These are phyloP conservation scores for Muscidifurax raptorellus DNA, from an alignment of 1,140 invertebrate species.

Conservation along the genomic window DNA sequence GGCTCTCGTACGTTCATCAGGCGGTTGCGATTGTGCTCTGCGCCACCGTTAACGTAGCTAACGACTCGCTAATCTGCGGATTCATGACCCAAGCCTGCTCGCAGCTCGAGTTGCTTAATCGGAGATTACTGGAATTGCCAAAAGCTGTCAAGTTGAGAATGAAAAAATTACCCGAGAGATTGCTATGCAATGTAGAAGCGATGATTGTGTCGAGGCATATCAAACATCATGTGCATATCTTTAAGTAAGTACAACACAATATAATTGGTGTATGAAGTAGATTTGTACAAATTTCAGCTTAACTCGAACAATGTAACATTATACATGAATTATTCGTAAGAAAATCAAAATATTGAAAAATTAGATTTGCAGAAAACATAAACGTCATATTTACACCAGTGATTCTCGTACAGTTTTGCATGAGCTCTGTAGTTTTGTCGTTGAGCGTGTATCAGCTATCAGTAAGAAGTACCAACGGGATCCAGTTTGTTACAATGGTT, in stretches of 20 bases:
- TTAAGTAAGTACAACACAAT: constrained; percentile 51
- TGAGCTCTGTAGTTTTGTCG: constrained; percentile 53
- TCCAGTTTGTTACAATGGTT: constrained; percentile 54
- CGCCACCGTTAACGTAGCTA: not conserved
- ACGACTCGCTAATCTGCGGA: constrained; percentile 9
- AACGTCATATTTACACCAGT: constrained; percentile 38
- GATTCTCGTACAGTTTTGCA: constrained; percentile 53
- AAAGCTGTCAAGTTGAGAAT: too few species aligned
- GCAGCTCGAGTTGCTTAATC: not conserved
- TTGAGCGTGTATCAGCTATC: constrained; percentile 55
- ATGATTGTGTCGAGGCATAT: constrained; percentile 11
- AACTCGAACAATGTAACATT: too few species aligned
- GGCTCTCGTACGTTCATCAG: constrained; percentile 14
- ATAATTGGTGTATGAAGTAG: too few species aligned
- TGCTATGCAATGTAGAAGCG: not conserved
- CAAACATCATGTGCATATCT: constrained; percentile 48
- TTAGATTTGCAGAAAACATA: constrained; percentile 36
- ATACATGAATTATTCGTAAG: too few species aligned
- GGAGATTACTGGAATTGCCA: not conserved
- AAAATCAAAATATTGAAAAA: not conserved
- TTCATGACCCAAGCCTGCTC: not conserved
- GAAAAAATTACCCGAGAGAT: too few species aligned
- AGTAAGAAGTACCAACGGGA: constrained; percentile 70
- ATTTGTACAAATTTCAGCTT: too few species aligned
- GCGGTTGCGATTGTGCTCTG: not conserved